Conservation (phyloP, 2,888 invertebrate species). For the Copidosoma aretas region DNA sequence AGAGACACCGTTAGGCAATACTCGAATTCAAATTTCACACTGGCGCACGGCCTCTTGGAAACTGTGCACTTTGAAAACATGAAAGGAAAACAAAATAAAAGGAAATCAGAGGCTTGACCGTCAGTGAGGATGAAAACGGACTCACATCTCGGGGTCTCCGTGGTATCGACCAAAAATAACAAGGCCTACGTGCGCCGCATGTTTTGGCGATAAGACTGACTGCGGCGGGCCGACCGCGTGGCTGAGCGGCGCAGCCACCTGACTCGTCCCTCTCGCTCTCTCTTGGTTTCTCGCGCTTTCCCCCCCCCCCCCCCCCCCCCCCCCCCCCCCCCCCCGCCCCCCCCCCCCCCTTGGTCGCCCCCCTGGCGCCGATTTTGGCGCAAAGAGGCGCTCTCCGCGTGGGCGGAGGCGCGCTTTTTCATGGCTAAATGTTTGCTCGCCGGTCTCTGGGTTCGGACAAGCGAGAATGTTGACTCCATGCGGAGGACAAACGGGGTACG, state of each 20-base stretch:
- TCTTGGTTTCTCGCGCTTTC: background rate
- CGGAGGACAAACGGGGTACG: too few species aligned
- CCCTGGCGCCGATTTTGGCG: background rate
- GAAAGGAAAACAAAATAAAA: background rate
- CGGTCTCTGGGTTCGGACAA: too few species aligned
- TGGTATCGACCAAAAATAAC: background rate
- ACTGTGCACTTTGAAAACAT: background rate
- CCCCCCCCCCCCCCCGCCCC: conserved; percentile 3
- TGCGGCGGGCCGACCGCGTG: conserved; percentile 51
- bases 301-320: background rate
- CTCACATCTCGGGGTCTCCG: background rate
- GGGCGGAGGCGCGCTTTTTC: too few species aligned
- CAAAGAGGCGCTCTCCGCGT: too few species aligned
- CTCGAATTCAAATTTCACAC: background rate
- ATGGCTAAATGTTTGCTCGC: too few species aligned
- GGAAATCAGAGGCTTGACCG: background rate
- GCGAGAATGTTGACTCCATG: too few species aligned
- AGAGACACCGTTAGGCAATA: background rate
- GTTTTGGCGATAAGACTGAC: conserved; percentile 54
- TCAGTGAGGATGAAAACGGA: background rate
- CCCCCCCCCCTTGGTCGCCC: conserved; percentile 2
- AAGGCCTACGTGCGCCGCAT: conserved; percentile 44
- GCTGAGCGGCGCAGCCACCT: conserved; percentile 54
- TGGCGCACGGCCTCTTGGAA: background rate
- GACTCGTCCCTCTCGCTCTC: conserved; percentile 23